Percentiles rank a stretch among this genome's conserved stretches.
Evolutionary conservation across 2,113 vertebrate genomes (phyloP).

Genomic region (Rostratula benghalensis): DNA sequence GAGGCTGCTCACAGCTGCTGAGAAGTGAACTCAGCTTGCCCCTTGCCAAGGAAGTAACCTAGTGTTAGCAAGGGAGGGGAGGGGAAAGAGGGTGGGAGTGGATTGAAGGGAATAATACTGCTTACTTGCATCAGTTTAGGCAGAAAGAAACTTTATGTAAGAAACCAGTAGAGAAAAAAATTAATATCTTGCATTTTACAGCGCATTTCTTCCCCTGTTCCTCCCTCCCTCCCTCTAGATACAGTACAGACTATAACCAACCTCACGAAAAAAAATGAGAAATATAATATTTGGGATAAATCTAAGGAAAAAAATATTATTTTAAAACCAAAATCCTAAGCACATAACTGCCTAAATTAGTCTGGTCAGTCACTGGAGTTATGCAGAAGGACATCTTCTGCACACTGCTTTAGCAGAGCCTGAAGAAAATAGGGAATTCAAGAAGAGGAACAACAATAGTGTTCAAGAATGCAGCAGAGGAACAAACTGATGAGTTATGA

Average conservation of each 20-base stretch:
- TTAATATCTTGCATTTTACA: background rate
- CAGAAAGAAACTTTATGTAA: background rate
- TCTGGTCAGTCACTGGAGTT: background rate
- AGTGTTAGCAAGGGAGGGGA: background rate
- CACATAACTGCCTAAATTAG: background rate
- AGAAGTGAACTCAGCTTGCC: background rate
- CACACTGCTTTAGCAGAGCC: background rate
- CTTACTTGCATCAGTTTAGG: background rate
- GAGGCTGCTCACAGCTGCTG: background rate
- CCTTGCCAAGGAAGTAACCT: rapidly evolving
- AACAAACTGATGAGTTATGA: background rate
- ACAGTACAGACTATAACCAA: background rate
- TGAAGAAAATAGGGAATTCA: background rate
- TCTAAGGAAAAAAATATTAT: background rate
- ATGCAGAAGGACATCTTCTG: background rate
- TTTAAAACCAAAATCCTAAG: background rate
- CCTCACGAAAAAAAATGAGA: background rate
- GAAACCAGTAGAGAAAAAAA: background rate
- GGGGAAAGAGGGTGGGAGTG: background rate
- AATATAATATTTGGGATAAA: background rate
- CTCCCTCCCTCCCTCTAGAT: too few species aligned
- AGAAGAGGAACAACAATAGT: background rate
- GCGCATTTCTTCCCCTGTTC: background rate
- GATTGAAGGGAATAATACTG: background rate
- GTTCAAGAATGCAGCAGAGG: background rate